A percentile compares a stretch with the other conserved stretches of the same genome.
These are phyloP conservation scores for Turnix velox DNA, from an alignment of 2,113 vertebrate genomes.

Conservation along the genomic window DNA sequence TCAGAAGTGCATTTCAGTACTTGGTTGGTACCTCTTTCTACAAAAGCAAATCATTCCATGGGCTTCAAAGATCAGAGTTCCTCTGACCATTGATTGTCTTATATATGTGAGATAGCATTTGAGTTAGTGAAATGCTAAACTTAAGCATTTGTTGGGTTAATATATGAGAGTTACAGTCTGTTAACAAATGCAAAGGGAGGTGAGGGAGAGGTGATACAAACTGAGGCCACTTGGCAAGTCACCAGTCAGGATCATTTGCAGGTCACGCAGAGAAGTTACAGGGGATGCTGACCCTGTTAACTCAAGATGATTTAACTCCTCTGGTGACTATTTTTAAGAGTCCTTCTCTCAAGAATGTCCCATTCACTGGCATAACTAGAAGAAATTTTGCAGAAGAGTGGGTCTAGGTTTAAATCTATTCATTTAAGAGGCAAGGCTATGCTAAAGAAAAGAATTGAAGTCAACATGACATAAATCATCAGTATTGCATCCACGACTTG, in stretches of 20 bases:
- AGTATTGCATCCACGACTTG: background rate
- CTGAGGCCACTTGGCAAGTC: background rate
- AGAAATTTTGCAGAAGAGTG: background rate
- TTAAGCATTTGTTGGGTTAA: background rate
- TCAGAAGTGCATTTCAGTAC: background rate
- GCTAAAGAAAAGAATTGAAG: background rate
- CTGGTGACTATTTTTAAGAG: background rate
- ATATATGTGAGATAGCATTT: background rate
- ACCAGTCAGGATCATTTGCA: background rate
- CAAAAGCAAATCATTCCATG: background rate
- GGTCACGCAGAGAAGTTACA: background rate
- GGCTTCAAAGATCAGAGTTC: background rate
- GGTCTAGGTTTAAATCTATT: background rate
- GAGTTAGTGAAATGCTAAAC: background rate
- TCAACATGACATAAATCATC: background rate
- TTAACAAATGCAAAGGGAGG: accelerated
- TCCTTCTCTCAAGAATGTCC: background rate
- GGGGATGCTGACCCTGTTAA: background rate
- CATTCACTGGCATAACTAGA: background rate
- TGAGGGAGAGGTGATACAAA: background rate
- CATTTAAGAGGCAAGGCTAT: background rate
- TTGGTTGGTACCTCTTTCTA: background rate
- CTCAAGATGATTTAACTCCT: background rate
- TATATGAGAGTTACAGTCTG: background rate
- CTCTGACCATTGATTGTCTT: background rate